Base-by-base conservation (phyloP, 2,113 vertebrate species). In the Corydoras sp. region DNA sequence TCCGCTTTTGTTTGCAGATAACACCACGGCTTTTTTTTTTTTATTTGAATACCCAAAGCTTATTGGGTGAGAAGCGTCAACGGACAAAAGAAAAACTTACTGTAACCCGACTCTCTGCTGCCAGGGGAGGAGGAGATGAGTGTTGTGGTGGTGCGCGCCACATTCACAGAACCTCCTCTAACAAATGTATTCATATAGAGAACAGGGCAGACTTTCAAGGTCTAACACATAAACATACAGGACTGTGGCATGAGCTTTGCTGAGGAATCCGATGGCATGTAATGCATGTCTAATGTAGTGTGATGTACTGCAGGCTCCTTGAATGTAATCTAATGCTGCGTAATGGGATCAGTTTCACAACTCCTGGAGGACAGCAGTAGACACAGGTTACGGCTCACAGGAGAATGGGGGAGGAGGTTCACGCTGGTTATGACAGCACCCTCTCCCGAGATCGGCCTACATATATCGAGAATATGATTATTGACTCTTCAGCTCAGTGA, bases 61-160 rank as follows among this genome's bases (percentile, higher is more conserved):
- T n/a, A 14, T 71, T 43, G 54, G 53, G 4, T 56, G 61, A 58
- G 24, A 48, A 58, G 14, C 43, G 32, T 54, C 62, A 30, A 18
- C n/a, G 29, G 24, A 53, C 55, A 14, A 73, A 66, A 66, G 18
- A 24, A 24, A 24, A 24, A 24, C 89, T 98, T 95, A 99, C 95
- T 98, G 98, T 99, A 76, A 98, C 93, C 4, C 85, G 86, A 71
- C 94, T 86, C 74, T 93, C 91, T 83, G 97, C 94, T 5, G 95
- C 93, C 90, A 92, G 93, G 55, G 86, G 86, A 24, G 18, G 18
- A 24, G 18, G 18, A 24, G 18, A 24, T 24, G 78, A 99, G 93
- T 61, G 98, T 95, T 86, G 98, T 92, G 69, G 98, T 92, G 69
- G 98, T 84, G 59, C 98, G 90, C 76, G 91, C 84, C 88, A 99